phyloP scores from a whole-genome alignment of 2,797 vertebrate genomes.

The Enteromius argenteus region DNA sequence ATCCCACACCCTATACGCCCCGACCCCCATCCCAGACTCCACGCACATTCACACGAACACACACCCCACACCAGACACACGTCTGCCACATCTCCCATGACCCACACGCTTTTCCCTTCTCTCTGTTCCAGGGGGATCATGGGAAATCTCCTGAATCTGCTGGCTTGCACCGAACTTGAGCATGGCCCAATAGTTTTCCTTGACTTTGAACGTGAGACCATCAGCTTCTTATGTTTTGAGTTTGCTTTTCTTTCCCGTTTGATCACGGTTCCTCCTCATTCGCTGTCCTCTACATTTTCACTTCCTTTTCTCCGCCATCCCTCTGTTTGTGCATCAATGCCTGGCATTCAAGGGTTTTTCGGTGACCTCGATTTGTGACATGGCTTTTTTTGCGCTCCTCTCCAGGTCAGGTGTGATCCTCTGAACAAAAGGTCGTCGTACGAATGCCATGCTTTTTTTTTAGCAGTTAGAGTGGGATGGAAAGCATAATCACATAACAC shows the following conservation, averaged over 20 bases:
- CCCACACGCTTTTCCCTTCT: conserved; percentile 84
- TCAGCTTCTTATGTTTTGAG: conserved; percentile 75
- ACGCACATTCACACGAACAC: conserved; percentile 44
- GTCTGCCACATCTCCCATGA: conserved; percentile 74
- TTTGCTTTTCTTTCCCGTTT: conserved; percentile 74
- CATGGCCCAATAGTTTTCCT: conserved; percentile 98
- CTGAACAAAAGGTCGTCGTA: conserved; percentile 29
- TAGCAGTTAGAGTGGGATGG: conserved; percentile 6
- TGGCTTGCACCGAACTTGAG: conserved; percentile 95
- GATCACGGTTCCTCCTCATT: conserved; percentile 54
- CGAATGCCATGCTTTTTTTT: conserved; percentile 51
- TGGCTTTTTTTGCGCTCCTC: conserved; percentile 17
- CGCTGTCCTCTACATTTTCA: conserved; percentile 61
- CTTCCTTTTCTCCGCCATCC: conserved; percentile 62
- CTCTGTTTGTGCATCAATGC: conserved; percentile 49
- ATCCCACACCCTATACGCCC: conserved; percentile 66
- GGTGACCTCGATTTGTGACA: conserved; percentile 22
- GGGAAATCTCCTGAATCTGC: conserved; percentile 97
- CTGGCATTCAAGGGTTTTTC: conserved; percentile 42
- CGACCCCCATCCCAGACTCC: conserved; percentile 61
- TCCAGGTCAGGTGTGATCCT: conserved; percentile 25
- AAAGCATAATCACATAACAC: conserved; percentile 47
- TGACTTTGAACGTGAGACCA: conserved; percentile 98
- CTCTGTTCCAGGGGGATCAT: conserved; percentile 95
- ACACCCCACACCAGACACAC: conserved; percentile 62